These are phyloP conservation scores for Nixonia krombeini DNA, from an alignment of 1,140 invertebrate genomes.

Conservation along the genomic window DNA sequence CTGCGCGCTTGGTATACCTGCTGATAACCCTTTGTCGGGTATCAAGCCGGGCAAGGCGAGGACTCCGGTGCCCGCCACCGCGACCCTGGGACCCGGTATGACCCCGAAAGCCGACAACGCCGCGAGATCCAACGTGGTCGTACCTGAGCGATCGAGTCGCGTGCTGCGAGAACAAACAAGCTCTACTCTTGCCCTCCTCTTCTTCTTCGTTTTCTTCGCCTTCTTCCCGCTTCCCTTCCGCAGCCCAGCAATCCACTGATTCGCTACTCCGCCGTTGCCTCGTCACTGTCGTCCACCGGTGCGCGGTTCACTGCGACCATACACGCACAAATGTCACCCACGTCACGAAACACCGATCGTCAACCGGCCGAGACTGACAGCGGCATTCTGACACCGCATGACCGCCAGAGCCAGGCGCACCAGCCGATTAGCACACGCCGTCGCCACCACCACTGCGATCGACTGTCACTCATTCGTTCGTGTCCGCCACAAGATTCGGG, in stretches of 20 bases:
- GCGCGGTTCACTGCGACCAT: too few relatives aligned
- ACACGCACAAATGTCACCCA: slow-evolving; percentile 31
- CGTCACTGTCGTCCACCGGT: too few relatives aligned
- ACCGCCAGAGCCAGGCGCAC: slow-evolving; percentile 15
- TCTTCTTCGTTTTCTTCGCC: too few relatives aligned
- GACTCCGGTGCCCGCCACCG: slow-evolving; percentile 70
- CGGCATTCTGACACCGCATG: slow-evolving; percentile 31
- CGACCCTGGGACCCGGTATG: slow-evolving; percentile 62
- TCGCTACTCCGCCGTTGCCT: too few relatives aligned
- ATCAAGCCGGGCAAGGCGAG: slow-evolving; percentile 66
- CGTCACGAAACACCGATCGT: slow-evolving; percentile 35
- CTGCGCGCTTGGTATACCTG: slow-evolving; percentile 38
- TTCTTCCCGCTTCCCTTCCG: too few relatives aligned
- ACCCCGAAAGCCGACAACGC: slow-evolving; percentile 61
- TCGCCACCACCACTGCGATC: slow-evolving; percentile 8
- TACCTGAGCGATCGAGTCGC: slow-evolving; percentile 11
- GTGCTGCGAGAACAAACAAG: too few relatives aligned
- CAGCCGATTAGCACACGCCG: too few relatives aligned
- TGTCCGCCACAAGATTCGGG: not conserved
- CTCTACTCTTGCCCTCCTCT: too few relatives aligned
- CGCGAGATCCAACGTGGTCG: slow-evolving; percentile 65
- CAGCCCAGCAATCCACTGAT: too few relatives aligned
- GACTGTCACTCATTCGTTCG: slow-evolving; percentile 36
- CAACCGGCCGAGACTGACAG: slow-evolving; percentile 21
- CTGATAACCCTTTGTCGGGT: slow-evolving; percentile 64